phyloP scores from a whole-genome alignment of 2,113 vertebrate genomes.

The Burhinus oedicnemus region DNA sequence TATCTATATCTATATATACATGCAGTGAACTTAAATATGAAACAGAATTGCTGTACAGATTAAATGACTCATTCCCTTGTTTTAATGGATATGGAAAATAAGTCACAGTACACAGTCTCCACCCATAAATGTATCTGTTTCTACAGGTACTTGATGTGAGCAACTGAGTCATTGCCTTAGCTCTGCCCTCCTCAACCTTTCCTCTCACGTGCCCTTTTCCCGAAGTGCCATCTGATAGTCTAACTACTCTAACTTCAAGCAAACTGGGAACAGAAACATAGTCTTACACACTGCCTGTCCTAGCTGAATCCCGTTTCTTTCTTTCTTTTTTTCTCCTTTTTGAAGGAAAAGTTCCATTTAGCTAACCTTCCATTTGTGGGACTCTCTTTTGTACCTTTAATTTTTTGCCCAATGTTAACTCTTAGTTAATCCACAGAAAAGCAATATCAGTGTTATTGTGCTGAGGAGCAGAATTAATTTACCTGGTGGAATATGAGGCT shows the following conservation, averaged over 20 bases:
- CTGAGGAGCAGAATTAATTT: neutral
- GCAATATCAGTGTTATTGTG: neutral
- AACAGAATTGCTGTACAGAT: neutral
- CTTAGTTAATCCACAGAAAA: neutral
- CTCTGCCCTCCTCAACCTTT: neutral
- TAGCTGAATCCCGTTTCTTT: neutral
- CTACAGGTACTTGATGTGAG: slow-evolving; percentile 37
- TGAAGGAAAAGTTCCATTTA: neutral
- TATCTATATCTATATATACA: neutral
- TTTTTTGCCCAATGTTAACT: neutral
- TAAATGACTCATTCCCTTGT: slow-evolving; percentile 48
- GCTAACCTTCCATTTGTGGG: neutral
- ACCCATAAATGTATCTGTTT: slow-evolving; percentile 54
- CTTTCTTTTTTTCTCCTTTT: neutral
- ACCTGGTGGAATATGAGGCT: neutral
- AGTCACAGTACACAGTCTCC: neutral
- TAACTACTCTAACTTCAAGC: neutral
- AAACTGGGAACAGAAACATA: neutral
- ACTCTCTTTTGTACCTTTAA: neutral
- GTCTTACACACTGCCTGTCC: neutral
- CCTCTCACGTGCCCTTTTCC: neutral
- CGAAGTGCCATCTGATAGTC: neutral
- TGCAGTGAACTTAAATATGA: neutral
- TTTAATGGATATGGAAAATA: slow-evolving; percentile 37
- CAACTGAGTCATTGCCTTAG: neutral